These are phyloP conservation scores for Bujurquina vittata DNA, from an alignment of 2,113 vertebrate genomes.

Conservation along the genomic window DNA sequence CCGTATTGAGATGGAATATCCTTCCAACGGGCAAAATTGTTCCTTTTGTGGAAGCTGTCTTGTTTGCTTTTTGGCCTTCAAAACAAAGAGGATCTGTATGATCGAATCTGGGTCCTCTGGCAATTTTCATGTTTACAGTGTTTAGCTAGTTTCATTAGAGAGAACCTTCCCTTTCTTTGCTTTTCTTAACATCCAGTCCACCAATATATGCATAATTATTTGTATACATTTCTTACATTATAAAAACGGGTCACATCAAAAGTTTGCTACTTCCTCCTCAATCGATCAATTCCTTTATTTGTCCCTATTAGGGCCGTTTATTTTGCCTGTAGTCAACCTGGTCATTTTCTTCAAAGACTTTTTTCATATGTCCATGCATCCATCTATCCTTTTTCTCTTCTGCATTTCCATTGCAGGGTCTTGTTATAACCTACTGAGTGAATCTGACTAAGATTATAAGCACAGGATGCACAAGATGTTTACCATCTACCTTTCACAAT, in stretches of 20 bases:
- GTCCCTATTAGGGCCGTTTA: background rate
- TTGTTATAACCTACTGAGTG: too few species aligned
- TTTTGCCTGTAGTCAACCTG: background rate
- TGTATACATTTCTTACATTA: background rate
- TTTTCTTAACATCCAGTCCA: background rate
- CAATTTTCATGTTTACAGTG: background rate
- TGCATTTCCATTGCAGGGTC: too few species aligned
- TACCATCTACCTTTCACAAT: background rate
- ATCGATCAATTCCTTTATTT: background rate
- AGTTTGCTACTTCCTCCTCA: too few species aligned
- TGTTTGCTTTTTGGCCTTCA: slow-evolving; percentile 6
- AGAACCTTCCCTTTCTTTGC: background rate
- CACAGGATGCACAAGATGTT: background rate
- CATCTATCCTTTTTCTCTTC: too few species aligned
- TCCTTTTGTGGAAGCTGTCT: background rate
- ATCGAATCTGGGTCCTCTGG: background rate
- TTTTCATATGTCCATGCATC: background rate
- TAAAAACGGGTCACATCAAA: too few species aligned
- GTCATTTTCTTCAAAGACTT: background rate
- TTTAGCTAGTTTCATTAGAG: background rate
- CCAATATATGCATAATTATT: background rate
- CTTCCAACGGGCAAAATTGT: slow-evolving; percentile 73
- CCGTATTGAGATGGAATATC: slow-evolving; percentile 96
- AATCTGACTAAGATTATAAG: too few species aligned
- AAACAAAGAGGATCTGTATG: background rate